phyloP scores from a whole-genome alignment of 2,888 invertebrate genomes.

The Campoletis raptor region DNA sequence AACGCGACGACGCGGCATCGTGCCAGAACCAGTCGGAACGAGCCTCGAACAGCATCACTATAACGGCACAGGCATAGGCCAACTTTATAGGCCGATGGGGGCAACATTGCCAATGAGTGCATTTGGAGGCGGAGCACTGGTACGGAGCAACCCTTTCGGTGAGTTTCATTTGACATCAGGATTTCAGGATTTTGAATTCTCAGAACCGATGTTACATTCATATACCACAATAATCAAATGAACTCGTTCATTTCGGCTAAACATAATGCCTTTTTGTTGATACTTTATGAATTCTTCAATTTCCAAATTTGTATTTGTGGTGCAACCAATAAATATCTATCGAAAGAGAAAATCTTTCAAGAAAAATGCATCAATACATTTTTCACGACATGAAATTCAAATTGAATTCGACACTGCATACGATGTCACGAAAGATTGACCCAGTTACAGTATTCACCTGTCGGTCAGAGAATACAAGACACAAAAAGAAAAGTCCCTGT shows the following conservation, averaged over 20 bases:
- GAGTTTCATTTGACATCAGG: conserved; percentile 32
- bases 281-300: not conserved
- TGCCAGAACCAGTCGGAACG: conserved; percentile 80
- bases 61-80: conserved; percentile 80
- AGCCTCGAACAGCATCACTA: conserved; percentile 72
- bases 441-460: conserved; percentile 81
- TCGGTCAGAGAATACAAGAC: conserved; percentile 71
- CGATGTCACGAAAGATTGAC: conserved; percentile 75
- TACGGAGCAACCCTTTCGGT: conserved; percentile 71
- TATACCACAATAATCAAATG: not conserved
- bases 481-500: conserved; percentile 52
- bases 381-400: not conserved
- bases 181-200: not conserved
- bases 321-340: not conserved
- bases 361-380: not conserved
- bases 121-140: conserved; percentile 82
- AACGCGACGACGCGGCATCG: conserved; percentile 81
- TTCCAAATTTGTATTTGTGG: not conserved
- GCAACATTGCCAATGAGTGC: conserved; percentile 83
- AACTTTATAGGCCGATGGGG: conserved; percentile 82
- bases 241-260: not conserved
- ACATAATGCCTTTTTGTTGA: not conserved
- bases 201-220: not conserved
- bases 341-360: not conserved
- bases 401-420: not conserved